These are phyloP conservation scores for Cariama cristata DNA, from an alignment of 2,113 vertebrate genomes.

Conservation along the genomic window DNA sequence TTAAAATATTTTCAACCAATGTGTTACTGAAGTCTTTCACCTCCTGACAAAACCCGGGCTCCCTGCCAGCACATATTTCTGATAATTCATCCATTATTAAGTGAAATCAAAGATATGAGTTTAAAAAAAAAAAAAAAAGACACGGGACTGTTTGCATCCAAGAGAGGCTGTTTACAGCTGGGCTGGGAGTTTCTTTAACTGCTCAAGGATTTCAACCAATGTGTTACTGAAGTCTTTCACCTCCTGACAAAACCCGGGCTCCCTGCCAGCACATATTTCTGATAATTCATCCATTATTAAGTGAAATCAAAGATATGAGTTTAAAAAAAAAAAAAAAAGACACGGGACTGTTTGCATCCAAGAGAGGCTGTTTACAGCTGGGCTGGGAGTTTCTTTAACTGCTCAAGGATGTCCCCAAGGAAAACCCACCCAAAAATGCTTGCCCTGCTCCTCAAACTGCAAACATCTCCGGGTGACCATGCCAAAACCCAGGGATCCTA, in stretches of 20 bases:
- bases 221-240: not conserved
- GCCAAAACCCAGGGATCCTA: not conserved
- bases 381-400: not conserved
- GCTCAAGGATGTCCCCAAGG: not conserved
- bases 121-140: not conserved
- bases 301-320: constrained; percentile 3
- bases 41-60: constrained; percentile 41
- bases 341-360: not conserved
- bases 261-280: constrained; percentile 45
- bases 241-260: constrained; percentile 41
- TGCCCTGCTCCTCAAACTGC: not conserved
- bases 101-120: constrained; percentile 3
- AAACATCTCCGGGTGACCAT: accelerated
- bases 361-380: not conserved
- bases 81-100: constrained; percentile 66
- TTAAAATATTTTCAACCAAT: constrained; percentile 29
- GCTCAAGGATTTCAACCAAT: not conserved
- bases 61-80: constrained; percentile 45
- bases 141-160: not conserved
- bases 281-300: constrained; percentile 66
- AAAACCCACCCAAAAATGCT: not conserved
- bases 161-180: not conserved
- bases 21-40: not conserved
- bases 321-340: not conserved
- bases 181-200: not conserved